Base-by-base conservation (phyloP, 2,113 vertebrate species). In the Smithornis capensis region DNA sequence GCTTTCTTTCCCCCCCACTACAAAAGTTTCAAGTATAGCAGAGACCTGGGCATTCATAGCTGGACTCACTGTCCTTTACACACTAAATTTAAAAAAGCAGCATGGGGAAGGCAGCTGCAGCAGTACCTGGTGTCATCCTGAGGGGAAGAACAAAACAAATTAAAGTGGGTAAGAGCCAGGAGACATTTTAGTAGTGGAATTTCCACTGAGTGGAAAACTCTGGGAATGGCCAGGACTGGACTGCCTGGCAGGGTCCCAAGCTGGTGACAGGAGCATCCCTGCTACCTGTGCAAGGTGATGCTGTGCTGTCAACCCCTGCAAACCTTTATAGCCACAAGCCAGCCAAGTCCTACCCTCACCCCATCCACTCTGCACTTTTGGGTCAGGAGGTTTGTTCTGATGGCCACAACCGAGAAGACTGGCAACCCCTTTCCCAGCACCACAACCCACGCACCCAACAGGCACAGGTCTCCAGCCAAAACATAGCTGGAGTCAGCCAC, bases 21-120 rank as follows among this genome's bases (percentile, higher is more conserved):
- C 5, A 35, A 90, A 97, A 95, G 95, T 95, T 97, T 97, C 97
- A 97, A 97, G 96, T 97, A 97, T 94, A 97, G 96, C 91, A 95
- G 96, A 97, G 94, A 96, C 88, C 92, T 92, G 92, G 96, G 93
- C 63, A 84, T 94, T 97, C 52, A 63, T 90, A 96, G 92, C 93
- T 96, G 90, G 95, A 97, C 94, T 94, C 71, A 50, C 62, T 87
- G 96, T 97, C 96, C 97, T 96, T 97, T 97, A 95, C 79, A 97
- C 76, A 92, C 89, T 87, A 95, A 74, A 92, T 91, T 96, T 73
- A 7, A 90, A 95, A 94, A 96, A 96, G 94, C 95, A 96, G 94
- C 95, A 95, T 49, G 83, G 92, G 85, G 83, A 94, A 92, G 95
- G 89, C 89, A 96, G 94, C 94, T 96, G 94, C 94, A 94, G 94